phyloP scores from a whole-genome alignment of 1,140 invertebrate genomes.

The Drosophila burlai region DNA sequence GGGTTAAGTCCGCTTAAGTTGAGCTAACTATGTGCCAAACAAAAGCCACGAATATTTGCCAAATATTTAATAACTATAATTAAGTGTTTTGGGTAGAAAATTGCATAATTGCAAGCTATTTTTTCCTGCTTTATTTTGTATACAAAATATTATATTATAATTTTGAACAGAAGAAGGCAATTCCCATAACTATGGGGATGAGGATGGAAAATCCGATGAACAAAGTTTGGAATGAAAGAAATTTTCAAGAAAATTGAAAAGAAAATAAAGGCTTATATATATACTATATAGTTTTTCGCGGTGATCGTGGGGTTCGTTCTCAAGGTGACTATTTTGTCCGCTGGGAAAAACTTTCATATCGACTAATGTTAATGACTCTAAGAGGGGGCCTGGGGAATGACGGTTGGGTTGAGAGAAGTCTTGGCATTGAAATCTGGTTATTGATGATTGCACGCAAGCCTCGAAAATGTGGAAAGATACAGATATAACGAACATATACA shows the following conservation, averaged over 20 bases:
- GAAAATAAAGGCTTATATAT: background rate
- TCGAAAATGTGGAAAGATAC: conserved; percentile 19
- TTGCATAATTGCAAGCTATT: conserved; percentile 39
- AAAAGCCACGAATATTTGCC: conserved; percentile 47
- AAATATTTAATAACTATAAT: conserved; percentile 71
- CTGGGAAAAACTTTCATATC: conserved; percentile 46
- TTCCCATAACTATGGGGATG: background rate
- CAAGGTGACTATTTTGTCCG: conserved; percentile 36
- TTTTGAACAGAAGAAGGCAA: conserved; percentile 1
- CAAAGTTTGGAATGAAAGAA: background rate
- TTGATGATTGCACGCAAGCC: conserved; percentile 51
- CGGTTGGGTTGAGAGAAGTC: conserved; percentile 26
- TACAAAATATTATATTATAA: background rate
- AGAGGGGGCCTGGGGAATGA: conserved; percentile 24
- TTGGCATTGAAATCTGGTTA: conserved; percentile 51
- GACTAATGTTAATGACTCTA: conserved; percentile 36
- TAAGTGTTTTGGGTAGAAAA: conserved; percentile 50
- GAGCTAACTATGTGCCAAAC: conserved; percentile 49
- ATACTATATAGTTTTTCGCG: background rate
- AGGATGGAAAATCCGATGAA: background rate
- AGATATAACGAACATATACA: background rate
- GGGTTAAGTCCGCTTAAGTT: conserved; percentile 14
- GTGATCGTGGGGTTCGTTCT: conserved; percentile 11
- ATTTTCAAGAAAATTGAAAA: background rate
- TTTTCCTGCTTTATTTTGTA: background rate